These are phyloP conservation scores for Oryzias sinensis DNA, from an alignment of 2,797 vertebrate genomes.

Conservation along the genomic window DNA sequence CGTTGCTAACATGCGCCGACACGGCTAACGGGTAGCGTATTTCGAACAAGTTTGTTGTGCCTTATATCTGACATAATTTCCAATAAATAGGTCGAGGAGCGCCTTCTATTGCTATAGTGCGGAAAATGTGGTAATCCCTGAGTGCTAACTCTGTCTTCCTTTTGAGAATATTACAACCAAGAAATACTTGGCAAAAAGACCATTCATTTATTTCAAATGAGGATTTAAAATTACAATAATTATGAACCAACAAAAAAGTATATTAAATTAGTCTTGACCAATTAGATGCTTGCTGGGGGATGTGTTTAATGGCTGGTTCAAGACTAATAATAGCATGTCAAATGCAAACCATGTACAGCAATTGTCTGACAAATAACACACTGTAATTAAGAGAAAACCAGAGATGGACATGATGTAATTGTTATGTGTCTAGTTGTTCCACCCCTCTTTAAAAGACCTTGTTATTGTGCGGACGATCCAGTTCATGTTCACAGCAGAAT, in stretches of 20 bases:
- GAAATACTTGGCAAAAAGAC: background rate
- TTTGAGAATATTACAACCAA: conserved; percentile 1
- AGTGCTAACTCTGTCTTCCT: conserved; percentile 6
- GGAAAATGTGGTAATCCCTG: background rate
- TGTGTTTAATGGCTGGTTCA: conserved; percentile 54
- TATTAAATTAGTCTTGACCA: conserved; percentile 51
- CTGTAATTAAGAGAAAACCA: conserved; percentile 54
- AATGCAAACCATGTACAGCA: conserved; percentile 55
- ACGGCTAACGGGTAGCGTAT: no score
- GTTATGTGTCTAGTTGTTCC: conserved; percentile 11
- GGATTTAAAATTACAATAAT: conserved; percentile 17
- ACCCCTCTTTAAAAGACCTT: conserved; percentile 17
- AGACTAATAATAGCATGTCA: conserved; percentile 59
- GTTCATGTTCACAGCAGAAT: background rate
- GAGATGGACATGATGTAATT: conserved; percentile 45
- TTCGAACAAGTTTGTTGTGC: no score
- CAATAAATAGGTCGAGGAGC: no score
- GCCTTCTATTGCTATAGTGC: no score
- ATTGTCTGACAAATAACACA: conserved; percentile 61
- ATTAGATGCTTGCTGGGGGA: conserved; percentile 43
- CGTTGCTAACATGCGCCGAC: no score
- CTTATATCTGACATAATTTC: no score
- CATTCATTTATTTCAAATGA: conserved; percentile 26
- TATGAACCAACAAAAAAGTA: conserved; percentile 44
- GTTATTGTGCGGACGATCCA: no score